Evolutionary conservation across 2,797 vertebrate genomes (phyloP).

Genomic region (Helostoma temminkii): DNA sequence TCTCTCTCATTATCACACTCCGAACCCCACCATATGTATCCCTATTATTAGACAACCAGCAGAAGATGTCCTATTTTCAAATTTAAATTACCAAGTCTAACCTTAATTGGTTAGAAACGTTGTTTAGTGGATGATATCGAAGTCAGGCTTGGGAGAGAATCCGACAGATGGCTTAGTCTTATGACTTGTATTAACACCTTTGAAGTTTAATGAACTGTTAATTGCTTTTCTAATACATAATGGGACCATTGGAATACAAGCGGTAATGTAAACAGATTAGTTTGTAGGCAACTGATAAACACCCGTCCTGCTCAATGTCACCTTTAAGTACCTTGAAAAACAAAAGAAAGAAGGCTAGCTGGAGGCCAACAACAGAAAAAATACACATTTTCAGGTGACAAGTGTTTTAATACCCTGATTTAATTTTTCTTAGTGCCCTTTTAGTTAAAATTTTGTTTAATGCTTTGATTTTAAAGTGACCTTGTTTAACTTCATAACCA

Average conservation of each 20-base stretch:
- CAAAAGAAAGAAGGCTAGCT: constrained; percentile 76
- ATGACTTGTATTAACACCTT: constrained; percentile 88
- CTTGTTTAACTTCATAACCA: too few species aligned
- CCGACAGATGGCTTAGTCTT: constrained; percentile 88
- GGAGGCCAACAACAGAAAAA: constrained; percentile 48
- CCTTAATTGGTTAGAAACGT: constrained; percentile 84
- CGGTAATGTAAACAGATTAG: constrained; percentile 87
- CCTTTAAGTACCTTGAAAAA: constrained; percentile 84
- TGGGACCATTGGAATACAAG: constrained; percentile 81
- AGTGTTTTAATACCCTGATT: too few species aligned
- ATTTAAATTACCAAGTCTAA: constrained; percentile 85
- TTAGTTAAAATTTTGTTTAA: too few species aligned
- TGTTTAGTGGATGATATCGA: constrained; percentile 81
- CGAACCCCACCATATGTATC: constrained; percentile 85
- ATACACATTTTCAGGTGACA: not conserved
- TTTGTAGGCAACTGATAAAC: constrained; percentile 84
- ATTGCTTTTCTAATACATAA: constrained; percentile 89
- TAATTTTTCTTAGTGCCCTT: too few species aligned
- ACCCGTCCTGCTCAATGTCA: constrained; percentile 85
- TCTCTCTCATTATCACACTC: constrained; percentile 83
- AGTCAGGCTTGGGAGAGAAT: constrained; percentile 80
- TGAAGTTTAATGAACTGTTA: constrained; percentile 88
- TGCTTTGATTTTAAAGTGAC: too few species aligned
- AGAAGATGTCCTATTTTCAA: constrained; percentile 83
- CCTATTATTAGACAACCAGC: constrained; percentile 83